Conservation (phyloP, 2,888 invertebrate species). For the Oxystoma pomonae region DNA sequence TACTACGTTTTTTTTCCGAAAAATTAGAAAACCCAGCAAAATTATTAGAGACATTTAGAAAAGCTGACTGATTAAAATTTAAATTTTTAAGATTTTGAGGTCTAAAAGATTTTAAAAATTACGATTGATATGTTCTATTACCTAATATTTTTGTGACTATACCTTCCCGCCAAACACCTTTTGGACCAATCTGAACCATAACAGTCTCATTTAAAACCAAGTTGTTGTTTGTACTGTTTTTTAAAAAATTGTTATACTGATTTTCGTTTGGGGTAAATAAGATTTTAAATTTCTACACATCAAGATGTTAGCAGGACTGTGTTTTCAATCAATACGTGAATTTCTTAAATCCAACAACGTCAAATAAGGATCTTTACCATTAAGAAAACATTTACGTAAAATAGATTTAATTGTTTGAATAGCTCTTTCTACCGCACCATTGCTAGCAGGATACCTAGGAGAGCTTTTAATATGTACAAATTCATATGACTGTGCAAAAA, state of each 20-base stretch:
- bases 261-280: conserved; percentile 4
- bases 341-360: conserved; percentile 6
- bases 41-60: too few relatives aligned
- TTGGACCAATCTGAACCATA: not conserved
- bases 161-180: not conserved
- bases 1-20: too few relatives aligned
- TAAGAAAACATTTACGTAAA: not conserved
- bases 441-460: conserved; percentile 8
- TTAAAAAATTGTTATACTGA: conserved; percentile 7
- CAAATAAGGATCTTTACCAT: too few relatives aligned
- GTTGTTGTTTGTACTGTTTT: not conserved
- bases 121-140: not conserved
- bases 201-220: not conserved
- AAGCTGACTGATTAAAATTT: not conserved
- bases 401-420: not conserved
- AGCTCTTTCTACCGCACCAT: conserved; percentile 2
- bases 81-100: too few relatives aligned
- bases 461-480: conserved; percentile 9
- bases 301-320: conserved; percentile 6
- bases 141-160: not conserved
- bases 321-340: conserved; percentile 1
- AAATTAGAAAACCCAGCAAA: too few relatives aligned
- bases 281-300: conserved; percentile 8
- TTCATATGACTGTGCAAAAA: conserved; percentile 7
- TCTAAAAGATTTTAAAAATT: not conserved